Conservation (phyloP, 2,888 invertebrate genomes). For the Diaphora mendica region DNA sequence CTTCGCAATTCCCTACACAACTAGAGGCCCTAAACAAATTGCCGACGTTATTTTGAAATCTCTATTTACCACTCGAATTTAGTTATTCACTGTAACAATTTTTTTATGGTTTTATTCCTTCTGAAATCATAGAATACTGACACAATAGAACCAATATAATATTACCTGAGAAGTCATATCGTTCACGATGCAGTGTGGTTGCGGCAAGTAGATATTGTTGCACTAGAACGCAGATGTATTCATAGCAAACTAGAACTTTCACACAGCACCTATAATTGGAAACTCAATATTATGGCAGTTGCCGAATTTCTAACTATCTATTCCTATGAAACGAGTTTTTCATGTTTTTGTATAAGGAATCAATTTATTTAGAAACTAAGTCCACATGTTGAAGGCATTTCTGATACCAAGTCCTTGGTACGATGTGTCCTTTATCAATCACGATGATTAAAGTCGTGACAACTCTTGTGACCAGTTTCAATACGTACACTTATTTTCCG, state of each 20-base stretch:
- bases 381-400: background rate
- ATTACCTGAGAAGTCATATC: slow-evolving; percentile 28
- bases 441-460: slow-evolving; percentile 43
- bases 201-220: slow-evolving; percentile 20
- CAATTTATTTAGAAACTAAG: background rate
- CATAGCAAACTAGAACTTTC: slow-evolving; percentile 25
- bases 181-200: slow-evolving; percentile 17
- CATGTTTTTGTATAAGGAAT: background rate
- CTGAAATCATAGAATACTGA: slow-evolving; percentile 26
- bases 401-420: background rate
- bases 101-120: slow-evolving; percentile 25
- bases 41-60: slow-evolving; percentile 26
- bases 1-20: slow-evolving; percentile 21
- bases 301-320: slow-evolving; percentile 9
- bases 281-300: slow-evolving; percentile 25
- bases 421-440: slow-evolving; percentile 46
- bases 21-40: slow-evolving; percentile 21
- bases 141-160: slow-evolving; percentile 21
- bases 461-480: slow-evolving; percentile 33
- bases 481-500: slow-evolving; percentile 30
- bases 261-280: slow-evolving; percentile 18
- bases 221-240: slow-evolving; percentile 9
- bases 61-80: background rate
- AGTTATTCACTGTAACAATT: background rate
- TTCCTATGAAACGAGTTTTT: background rate